Conservation (phyloP, 2,888 invertebrate genomes). For the Eudiplozoon nipponicum region DNA sequence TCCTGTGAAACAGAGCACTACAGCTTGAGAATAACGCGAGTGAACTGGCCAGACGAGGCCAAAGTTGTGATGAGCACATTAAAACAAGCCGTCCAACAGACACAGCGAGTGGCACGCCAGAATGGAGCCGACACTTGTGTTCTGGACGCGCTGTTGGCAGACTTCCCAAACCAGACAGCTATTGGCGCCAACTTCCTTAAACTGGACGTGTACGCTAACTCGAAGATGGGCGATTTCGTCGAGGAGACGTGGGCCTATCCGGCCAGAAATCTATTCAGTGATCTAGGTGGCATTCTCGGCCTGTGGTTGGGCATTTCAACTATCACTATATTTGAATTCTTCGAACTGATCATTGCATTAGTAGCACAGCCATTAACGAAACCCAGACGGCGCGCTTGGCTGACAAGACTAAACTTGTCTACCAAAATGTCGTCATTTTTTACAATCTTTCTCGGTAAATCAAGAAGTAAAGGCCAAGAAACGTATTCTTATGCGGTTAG, state of each 20-base stretch:
- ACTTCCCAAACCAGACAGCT: background rate
- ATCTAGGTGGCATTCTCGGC: constrained; percentile 9
- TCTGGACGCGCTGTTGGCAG: background rate
- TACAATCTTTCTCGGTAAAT: too few relatives aligned
- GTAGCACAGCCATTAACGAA: too few relatives aligned
- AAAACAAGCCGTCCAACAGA: background rate
- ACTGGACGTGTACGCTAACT: constrained; percentile 6
- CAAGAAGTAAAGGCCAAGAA: too few relatives aligned
- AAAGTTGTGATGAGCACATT: background rate
- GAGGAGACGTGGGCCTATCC: constrained; percentile 10
- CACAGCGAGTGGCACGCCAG: background rate
- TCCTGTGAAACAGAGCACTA: constrained; percentile 3
- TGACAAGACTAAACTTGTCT: too few relatives aligned
- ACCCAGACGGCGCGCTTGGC: too few relatives aligned
- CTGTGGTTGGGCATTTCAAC: constrained; percentile 9
- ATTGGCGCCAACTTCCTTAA: constrained; percentile 1
- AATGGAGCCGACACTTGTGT: background rate
- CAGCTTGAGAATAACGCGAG: constrained; percentile 27
- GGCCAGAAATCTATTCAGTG: constrained; percentile 6
- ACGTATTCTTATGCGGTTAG: too few relatives aligned
- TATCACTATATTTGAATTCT: constrained; percentile 7
- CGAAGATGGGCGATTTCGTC: constrained; percentile 8
- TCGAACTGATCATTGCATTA: too few relatives aligned
- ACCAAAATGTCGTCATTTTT: too few relatives aligned
- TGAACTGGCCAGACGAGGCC: constrained; percentile 39